A percentile compares a stretch with the other conserved stretches of the same genome.
These are phyloP conservation scores for Leptinotarsa peninsularis DNA, from an alignment of 2,888 invertebrate genomes.

Conservation along the genomic window DNA sequence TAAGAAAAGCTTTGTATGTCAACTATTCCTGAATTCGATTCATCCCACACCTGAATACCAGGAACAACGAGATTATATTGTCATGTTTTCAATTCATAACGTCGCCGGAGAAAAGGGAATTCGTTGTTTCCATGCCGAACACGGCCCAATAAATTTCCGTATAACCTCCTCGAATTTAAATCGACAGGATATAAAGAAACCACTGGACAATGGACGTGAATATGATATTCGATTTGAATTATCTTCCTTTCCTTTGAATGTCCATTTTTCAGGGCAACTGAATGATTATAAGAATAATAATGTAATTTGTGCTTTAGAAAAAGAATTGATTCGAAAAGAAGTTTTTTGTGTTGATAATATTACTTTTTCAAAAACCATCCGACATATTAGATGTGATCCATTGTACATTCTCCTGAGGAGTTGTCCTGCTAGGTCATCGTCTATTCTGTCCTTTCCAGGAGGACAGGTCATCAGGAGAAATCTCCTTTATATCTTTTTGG, in stretches of 20 bases:
- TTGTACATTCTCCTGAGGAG: too few species aligned
- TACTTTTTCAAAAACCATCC: too few species aligned
- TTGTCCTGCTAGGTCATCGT: too few species aligned
- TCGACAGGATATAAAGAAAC: conserved; percentile 2
- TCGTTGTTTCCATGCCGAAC: conserved; percentile 3
- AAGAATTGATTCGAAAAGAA: too few species aligned
- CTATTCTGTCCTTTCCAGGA: too few species aligned
- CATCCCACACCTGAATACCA: background rate
- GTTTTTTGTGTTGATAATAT: too few species aligned
- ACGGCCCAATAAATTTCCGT: conserved; percentile 4
- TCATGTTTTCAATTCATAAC: conserved; percentile 7
- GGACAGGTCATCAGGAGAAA: too few species aligned
- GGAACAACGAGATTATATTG: background rate
- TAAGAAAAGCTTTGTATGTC: background rate
- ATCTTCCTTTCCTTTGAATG: background rate
- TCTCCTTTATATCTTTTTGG: too few species aligned
- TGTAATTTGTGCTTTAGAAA: too few species aligned
- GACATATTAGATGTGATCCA: too few species aligned
- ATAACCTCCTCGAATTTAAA: conserved; percentile 8
- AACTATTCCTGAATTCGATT: background rate
- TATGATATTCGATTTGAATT: background rate
- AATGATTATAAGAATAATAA: too few species aligned
- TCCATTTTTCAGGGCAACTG: too few species aligned
- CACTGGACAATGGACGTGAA: background rate
- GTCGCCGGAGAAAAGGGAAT: background rate